A percentile compares a stretch with the other conserved stretches of the same genome.
Conservation (phyloP, 2,113 vertebrate genomes). For the Columba janthina region DNA sequence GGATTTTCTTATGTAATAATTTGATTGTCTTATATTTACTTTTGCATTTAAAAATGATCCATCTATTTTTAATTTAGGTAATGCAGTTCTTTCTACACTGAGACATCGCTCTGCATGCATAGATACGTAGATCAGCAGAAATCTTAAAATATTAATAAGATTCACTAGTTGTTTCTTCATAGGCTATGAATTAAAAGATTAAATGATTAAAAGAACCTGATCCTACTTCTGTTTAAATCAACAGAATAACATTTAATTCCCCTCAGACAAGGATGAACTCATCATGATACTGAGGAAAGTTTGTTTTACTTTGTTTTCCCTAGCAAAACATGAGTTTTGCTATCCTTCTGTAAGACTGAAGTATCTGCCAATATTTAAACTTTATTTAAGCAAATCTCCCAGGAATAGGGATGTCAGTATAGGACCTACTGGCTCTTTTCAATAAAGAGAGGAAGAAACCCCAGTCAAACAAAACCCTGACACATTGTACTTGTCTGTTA, state of each 20-base stretch:
- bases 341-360: neutral
- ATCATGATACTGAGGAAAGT: neutral
- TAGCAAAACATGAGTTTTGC: neutral
- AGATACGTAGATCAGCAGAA: neutral
- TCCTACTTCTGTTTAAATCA: conserved; percentile 18
- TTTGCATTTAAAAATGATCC: conserved; percentile 14
- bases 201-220: neutral
- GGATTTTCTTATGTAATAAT: conserved; percentile 10
- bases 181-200: neutral
- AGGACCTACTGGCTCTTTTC: neutral
- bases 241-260: neutral
- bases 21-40: conserved; percentile 31
- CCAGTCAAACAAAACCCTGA: neutral
- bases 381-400: neutral
- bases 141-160: conserved; percentile 12
- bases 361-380: neutral
- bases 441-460: rapidly evolving
- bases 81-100: neutral
- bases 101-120: neutral
- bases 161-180: neutral
- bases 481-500: neutral
- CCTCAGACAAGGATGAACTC: neutral
- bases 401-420: neutral
- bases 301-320: neutral
- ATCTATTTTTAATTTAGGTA: conserved; percentile 30